Evolutionary conservation across 2,797 vertebrate species (phyloP), one percentile per base, ranked within the genome.

Genomic region (Sciurus vulgaris): DNA sequence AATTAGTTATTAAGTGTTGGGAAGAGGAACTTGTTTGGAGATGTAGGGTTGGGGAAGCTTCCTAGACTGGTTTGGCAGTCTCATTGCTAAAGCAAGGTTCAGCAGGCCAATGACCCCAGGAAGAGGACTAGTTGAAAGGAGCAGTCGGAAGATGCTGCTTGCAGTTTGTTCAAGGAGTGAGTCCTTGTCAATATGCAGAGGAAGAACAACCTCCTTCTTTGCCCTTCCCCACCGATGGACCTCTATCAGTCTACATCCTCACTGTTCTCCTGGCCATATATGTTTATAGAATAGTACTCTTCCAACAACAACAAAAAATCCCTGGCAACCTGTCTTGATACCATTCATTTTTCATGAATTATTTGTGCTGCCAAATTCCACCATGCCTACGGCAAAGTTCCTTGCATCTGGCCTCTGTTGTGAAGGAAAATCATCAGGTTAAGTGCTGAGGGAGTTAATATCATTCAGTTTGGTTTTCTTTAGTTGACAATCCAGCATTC

Each of bases 401-500:
- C 65, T 93, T 89, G 54, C n/a, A 5, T 2, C 33, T 89, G 41
- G 41, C n/a, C 33, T 96, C 12, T 86, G 28, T 33, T 63, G 1
- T 91, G 35, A 82, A 73, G 47, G 33, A 61, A 35, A 88, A 82
- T 63, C 17, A 78, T 76, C 38, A 89, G 35, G 61, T 83, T 73
- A 89, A 49, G 83, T 89, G 7, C 18, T 81, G 3, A 51, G 44
- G 13, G 33, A 84, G 38, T 61, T 84, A 8, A 51, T 65, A 69
- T 76, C 12, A n/a, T 94, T 38, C 18, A 83, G 38, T 2, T 5
- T 51, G 35, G 12, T 30, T 92, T 89, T 92, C 33, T 92, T 92
- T 73, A 89, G 44, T 54, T 91, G n/a, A 67, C 17, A 74, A 28
- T 91, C 7, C 24, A 96, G 47, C 44, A 87, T 81, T 84, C 56